Evolutionary conservation across 2,113 vertebrate species (phyloP).

Genomic region (Saiga tatarica): DNA sequence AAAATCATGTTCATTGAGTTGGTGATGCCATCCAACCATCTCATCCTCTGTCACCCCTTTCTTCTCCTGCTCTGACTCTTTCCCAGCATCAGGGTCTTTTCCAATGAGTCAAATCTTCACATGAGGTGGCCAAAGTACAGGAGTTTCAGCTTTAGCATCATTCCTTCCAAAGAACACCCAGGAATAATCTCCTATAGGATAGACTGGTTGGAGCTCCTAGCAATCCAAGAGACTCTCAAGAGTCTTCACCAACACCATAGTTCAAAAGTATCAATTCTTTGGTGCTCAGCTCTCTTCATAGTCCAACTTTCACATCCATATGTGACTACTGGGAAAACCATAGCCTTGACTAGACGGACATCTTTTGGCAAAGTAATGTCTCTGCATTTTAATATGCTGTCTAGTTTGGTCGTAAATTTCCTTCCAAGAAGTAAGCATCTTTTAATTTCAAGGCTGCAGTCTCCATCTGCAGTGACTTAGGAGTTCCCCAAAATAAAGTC

Average conservation of each 20-base stretch:
- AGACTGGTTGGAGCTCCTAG: neutral
- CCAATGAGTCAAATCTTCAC: neutral
- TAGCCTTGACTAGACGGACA: neutral
- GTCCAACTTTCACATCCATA: neutral
- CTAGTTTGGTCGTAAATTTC: neutral
- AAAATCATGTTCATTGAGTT: neutral
- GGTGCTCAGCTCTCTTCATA: neutral
- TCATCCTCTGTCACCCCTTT: neutral
- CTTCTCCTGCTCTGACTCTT: neutral
- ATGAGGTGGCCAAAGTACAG: neutral
- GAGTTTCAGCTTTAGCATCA: neutral
- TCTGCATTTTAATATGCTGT: neutral
- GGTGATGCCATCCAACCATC: neutral
- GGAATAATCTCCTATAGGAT: neutral
- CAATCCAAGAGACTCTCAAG: neutral
- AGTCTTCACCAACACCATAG: neutral
- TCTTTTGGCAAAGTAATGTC: neutral
- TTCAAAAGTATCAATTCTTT: neutral
- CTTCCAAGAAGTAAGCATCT: neutral
- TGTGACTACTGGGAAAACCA: neutral
- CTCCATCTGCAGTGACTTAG: neutral
- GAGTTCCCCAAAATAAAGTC: neutral
- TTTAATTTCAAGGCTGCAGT: neutral
- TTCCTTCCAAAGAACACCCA: neutral
- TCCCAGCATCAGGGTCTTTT: neutral